Evolutionary conservation across 2,888 invertebrate species (phyloP), one percentile per base, ranked within the genome.

Genomic region (Muschampia plurimacula): DNA sequence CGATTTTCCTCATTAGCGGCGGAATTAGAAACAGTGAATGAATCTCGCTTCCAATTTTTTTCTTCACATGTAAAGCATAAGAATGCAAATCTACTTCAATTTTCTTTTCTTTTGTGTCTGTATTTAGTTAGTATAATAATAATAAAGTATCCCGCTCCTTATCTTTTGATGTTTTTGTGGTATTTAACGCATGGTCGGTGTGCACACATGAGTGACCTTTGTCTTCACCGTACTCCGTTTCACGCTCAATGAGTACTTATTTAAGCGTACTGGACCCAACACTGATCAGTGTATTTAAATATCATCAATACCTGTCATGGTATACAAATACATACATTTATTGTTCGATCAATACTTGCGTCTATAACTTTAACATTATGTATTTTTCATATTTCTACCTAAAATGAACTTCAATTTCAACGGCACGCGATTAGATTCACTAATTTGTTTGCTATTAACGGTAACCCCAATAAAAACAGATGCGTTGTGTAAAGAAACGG

Each of bases 181-280:
- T 85, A 83, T 83, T 78, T 81, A 84, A 80, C 82, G 79, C 84
- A 84, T 78, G 85, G 83, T 81, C 84, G 77, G 73, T 64, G 63
- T 36, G 77, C 87, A 86, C 90, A 87, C 79, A 77, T 78, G 88
- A 89, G 81, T 83, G 86, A 81, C 80, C 84, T 84, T 81, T 88
- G 81, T 81, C 81, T 78, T 79, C 80, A 77, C 78, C 79, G 82
- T 82, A 81, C 81, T 86, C 85, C 80, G 82, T 84, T 88, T 88
- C 85, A 89, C 86, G 87, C 85, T 84, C 82, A 78, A 74, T 89
- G 87, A 85, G 85, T 82, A 82, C 84, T 84, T 87, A 87, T 83
- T 86, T 88, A 81, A 89, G 86, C 89, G 88, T 85, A 81, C 80
- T 81, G 76, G 79, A 81, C 78, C 82, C 80, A 79, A 83, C 81